Percentiles rank a stretch among this genome's conserved stretches.
Evolutionary conservation across 2,797 vertebrate genomes (phyloP).

Genomic region (Myotis daubentonii): DNA sequence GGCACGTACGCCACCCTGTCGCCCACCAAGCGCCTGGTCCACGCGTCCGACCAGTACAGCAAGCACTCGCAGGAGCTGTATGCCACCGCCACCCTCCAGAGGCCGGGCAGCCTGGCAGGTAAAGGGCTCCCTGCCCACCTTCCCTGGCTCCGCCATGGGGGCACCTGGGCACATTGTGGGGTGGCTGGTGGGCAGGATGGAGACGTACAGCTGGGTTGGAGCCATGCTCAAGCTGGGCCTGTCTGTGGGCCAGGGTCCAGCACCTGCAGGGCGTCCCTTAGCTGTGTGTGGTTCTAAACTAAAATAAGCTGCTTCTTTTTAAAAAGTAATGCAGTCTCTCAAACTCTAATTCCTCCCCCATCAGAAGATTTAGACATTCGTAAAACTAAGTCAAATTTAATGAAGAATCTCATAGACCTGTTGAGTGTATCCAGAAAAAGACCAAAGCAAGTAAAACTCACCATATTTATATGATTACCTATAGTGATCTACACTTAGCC

Average conservation of each 20-base stretch:
- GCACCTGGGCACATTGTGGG: background rate
- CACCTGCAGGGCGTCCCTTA: background rate
- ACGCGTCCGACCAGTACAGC: constrained; percentile 94
- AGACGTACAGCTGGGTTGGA: background rate
- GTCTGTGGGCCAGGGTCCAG: background rate
- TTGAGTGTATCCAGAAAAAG: constrained; percentile 25
- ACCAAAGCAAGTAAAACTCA: background rate
- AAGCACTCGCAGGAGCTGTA: constrained; percentile 98
- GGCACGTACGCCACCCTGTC: constrained; percentile 98
- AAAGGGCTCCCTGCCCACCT: constrained; percentile 45
- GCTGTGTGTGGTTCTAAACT: rapidly evolving
- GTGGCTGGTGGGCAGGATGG: constrained; percentile 56
- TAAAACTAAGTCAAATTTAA: background rate
- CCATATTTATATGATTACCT: background rate
- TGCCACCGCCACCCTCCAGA: constrained; percentile 96
- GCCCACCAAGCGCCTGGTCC: constrained; percentile 96
- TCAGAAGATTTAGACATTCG: background rate
- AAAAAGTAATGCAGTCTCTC: background rate
- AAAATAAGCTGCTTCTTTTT: background rate
- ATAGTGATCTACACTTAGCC: background rate
- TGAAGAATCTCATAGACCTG: constrained; percentile 9
- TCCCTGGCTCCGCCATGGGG: background rate
- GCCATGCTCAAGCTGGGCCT: background rate
- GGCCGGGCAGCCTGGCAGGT: constrained; percentile 98
- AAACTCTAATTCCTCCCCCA: background rate